phyloP scores from a whole-genome alignment of 2,888 invertebrate genomes.

The Melangyna quadrimaculata region DNA sequence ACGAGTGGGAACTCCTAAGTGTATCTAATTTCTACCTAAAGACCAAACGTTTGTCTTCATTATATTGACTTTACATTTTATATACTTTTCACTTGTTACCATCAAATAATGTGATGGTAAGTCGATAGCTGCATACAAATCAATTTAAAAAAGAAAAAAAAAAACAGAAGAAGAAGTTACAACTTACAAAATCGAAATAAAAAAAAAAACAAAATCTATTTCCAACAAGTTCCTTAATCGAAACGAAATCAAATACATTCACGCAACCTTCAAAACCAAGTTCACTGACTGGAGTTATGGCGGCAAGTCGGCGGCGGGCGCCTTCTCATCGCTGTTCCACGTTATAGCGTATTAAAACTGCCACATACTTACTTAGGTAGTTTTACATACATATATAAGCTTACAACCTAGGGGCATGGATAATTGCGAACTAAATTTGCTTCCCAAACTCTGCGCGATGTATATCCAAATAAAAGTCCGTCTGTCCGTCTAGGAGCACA shows the following conservation, averaged over 20 bases:
- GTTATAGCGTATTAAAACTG: slow-evolving; percentile 3
- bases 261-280: slow-evolving; percentile 71
- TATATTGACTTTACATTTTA: slow-evolving; percentile 24
- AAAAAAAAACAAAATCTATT: slow-evolving; percentile 38
- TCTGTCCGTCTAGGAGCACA: slow-evolving; percentile 30
- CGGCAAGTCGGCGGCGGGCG: slow-evolving; percentile 10
- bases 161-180: slow-evolving; percentile 20
- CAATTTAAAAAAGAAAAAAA: slow-evolving; percentile 49
- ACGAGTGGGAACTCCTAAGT: slow-evolving; percentile 57
- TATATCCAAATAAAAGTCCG: background rate
- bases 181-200: slow-evolving; percentile 19
- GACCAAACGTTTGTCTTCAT: slow-evolving; percentile 49
- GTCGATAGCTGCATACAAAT: slow-evolving; percentile 71
- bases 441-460: slow-evolving; percentile 40
- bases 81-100: slow-evolving; percentile 63
- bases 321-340: slow-evolving; percentile 31
- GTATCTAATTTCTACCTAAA: slow-evolving; percentile 71
- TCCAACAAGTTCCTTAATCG: slow-evolving; percentile 73
- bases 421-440: slow-evolving; percentile 42
- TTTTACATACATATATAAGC: no score
- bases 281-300: slow-evolving; percentile 63
- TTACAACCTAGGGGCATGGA: slow-evolving; percentile 29
- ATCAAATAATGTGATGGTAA: slow-evolving; percentile 45
- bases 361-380: slow-evolving; percentile 17
- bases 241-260: slow-evolving; percentile 72